phyloP scores from a whole-genome alignment of 2,888 invertebrate genomes.

The Tortricodes alternella region DNA sequence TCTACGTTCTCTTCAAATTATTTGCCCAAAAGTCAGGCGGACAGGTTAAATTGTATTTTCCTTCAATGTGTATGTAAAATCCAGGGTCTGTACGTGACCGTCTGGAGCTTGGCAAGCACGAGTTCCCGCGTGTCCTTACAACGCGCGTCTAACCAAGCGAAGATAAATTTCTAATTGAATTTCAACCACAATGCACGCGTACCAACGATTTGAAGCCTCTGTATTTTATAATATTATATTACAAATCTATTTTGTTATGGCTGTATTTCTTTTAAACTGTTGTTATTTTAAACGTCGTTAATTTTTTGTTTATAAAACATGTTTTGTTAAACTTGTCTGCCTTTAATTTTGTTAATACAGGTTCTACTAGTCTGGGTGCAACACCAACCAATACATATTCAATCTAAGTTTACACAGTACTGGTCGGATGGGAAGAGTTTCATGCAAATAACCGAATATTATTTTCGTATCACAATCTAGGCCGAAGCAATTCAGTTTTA shows the following conservation, averaged over 20 bases:
- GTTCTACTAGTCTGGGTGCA: no score
- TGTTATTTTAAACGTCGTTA: no score
- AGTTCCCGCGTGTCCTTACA: slow-evolving; percentile 38
- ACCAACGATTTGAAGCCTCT: slow-evolving; percentile 38
- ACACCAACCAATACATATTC: no score
- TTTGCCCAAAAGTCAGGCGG: background rate
- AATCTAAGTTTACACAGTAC: no score
- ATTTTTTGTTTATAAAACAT: no score
- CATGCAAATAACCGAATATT: slow-evolving; percentile 35
- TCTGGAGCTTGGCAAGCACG: slow-evolving; percentile 61
- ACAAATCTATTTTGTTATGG: background rate
- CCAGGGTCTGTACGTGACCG: slow-evolving; percentile 58
- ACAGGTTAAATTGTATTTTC: slow-evolving; percentile 16
- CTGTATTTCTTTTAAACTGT: background rate
- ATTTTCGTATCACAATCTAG: slow-evolving; percentile 28
- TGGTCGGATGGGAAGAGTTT: background rate
- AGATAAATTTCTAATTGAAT: slow-evolving; percentile 75
- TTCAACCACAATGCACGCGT: slow-evolving; percentile 60
- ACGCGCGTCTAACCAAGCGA: slow-evolving; percentile 57
- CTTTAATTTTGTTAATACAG: no score
- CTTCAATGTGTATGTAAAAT: slow-evolving; percentile 53
- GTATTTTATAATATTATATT: background rate
- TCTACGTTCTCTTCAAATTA: background rate
- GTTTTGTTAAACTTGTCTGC: no score
- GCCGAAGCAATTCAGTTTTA: slow-evolving; percentile 28